These are phyloP conservation scores for Ormyrus rosae DNA, from an alignment of 2,888 invertebrate species.

Conservation along the genomic window DNA sequence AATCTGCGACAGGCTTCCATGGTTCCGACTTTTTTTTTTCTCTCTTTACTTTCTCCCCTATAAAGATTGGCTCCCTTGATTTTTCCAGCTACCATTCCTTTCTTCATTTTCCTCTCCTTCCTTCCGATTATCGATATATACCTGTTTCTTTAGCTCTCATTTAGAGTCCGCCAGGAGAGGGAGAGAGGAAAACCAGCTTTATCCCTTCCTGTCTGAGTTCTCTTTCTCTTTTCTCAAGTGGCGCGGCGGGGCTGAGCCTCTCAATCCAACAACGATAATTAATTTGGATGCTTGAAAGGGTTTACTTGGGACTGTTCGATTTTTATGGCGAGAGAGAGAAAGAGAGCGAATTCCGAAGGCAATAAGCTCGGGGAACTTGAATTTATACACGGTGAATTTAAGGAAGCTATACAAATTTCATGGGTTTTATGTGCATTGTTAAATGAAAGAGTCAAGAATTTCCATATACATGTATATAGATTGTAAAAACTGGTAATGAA, in stretches of 20 bases:
- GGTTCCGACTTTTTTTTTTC: background rate
- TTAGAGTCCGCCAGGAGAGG: no score
- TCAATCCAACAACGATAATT: constrained; percentile 67
- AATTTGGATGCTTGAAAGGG: constrained; percentile 70
- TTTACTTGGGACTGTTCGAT: constrained; percentile 65
- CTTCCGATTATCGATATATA: background rate
- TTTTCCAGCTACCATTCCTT: constrained; percentile 39
- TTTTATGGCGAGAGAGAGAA: constrained; percentile 59
- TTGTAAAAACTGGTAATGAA: no score
- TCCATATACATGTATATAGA: no score
- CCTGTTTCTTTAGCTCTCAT: background rate
- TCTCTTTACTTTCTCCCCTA: background rate
- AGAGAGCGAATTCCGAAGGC: background rate
- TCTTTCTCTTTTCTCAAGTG: constrained; percentile 23
- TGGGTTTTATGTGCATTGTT: background rate
- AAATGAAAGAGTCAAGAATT: constrained; percentile 1
- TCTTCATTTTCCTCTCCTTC: constrained; percentile 34
- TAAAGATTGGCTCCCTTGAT: constrained; percentile 43
- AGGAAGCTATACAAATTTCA: background rate
- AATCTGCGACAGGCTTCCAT: constrained; percentile 40
- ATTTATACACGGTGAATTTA: background rate
- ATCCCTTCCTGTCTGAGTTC: background rate
- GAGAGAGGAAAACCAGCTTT: background rate
- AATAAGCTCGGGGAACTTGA: background rate
- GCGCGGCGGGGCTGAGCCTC: constrained; percentile 58